Evolutionary conservation across 2,113 vertebrate species (phyloP), one percentile per base, ranked within the genome.

Genomic region (Psilopogon haemacephalus): DNA sequence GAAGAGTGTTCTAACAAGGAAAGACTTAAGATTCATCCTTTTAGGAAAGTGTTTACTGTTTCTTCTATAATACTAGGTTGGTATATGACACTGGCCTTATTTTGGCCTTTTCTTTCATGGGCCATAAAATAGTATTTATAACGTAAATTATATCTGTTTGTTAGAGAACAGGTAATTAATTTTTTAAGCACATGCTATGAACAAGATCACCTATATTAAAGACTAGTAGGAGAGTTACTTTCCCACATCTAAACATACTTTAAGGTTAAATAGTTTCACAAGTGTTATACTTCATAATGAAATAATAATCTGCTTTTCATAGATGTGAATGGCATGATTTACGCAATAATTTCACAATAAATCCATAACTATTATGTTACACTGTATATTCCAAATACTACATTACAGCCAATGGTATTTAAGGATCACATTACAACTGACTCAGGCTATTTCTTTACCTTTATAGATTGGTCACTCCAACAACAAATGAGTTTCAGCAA

Each of bases 401-500:
- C 60, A 40, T 33, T 76, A 72, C 26, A 75, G 58, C 8, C 23
- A 63, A 19, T 5, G 2, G 12, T 32, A 69, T 11, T 32, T n/a
- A 55, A 74, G 21, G 19, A 68, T 56, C 55, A 69, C 32, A 42
- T 10, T 62, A n/a, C 37, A 65, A 38, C 9, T 33, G 69, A 59
- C 18, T 48, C 3, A 9, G 24, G 20, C 10, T 18, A 3, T 46
- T 24, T 94, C 18, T 92, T 58, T 97, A 98, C 98, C 98, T 98
- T 97, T 63, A 98, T 80, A 55, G 98, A 97, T 15, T 98, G 98
- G 38, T 97, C 96, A 5, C 91, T 96, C 98, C 98, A 98, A 54
- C 93, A 95, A 33, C 94, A 89, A 93, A 97, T 21, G 23, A 98
- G 95, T 88, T 97, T 98, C 88, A 97, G 62, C 70, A 98, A 75